These are phyloP conservation scores for Mnemiopsis leidyi DNA, from an alignment of 37 sponge, comb jelly and placozoan species.

Conservation along the genomic window DNA sequence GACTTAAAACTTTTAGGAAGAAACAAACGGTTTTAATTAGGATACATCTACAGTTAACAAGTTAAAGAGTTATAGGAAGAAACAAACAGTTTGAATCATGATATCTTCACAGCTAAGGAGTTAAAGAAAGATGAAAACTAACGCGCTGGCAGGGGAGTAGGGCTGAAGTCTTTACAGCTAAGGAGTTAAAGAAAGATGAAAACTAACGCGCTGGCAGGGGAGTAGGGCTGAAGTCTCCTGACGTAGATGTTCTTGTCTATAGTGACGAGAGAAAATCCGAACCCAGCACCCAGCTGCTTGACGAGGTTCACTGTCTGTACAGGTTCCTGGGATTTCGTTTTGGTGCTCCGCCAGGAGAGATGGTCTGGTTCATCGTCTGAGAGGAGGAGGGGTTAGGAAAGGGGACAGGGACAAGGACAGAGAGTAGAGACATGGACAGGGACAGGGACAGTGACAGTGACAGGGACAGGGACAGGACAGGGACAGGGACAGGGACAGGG, in stretches of 20 bases:
- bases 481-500: not conserved
- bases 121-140: not conserved
- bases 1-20: too few species aligned
- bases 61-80: too few species aligned
- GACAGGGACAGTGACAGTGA: not conserved
- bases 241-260: constrained; percentile 6
- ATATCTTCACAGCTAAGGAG: too few species aligned
- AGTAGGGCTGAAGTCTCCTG: constrained; percentile 50
- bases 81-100: too few species aligned
- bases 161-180: constrained; percentile 54
- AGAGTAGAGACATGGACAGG: not conserved
- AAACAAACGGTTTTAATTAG: too few species aligned
- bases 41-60: too few species aligned
- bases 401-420: not conserved
- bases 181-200: not conserved
- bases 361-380: constrained; percentile 61
- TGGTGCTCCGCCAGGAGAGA: not conserved
- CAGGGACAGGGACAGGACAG: not conserved
- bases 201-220: constrained; percentile 37
- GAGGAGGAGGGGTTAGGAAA: not conserved
- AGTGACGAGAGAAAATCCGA: constrained; percentile 59
- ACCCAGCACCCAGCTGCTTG: not conserved
- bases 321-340: not conserved
- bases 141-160: constrained; percentile 30
- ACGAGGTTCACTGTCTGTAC: not conserved